Evolutionary conservation across 2,888 invertebrate species (phyloP), one percentile per base, ranked within the genome.

Genomic region (Apantesis nais): DNA sequence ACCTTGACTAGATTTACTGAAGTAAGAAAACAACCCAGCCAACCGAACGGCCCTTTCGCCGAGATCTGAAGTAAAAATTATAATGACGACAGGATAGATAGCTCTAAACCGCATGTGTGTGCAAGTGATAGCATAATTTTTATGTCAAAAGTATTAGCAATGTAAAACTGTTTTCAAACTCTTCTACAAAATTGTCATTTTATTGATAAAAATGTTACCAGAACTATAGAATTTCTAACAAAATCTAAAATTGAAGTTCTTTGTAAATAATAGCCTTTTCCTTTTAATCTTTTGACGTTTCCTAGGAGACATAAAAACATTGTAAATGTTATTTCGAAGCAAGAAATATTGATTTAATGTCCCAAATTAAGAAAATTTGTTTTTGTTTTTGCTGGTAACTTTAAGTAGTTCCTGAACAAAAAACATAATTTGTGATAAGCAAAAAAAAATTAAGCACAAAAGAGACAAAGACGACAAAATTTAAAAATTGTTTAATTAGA

Each of bases 31-130:
- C 70, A 74, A 71, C 72, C 48, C 78, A 60, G 52, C 66, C 71
- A 70, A 73, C 74, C 70, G 66, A 74, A 55, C 78, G 78, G 71
- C 68, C 68, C 68, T 73, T 81, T 75, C 73, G 71, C 63, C 62
- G 71, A 69, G 74, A 66, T 44, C n/a, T 58, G 22, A 60, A 44
- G 63, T 55, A 62, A 69, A 61, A 68, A 65, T 63, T 67, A 22
- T 60, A 71, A 52, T 81, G 81, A 81, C 83, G 81, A 65, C 81
- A 81, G 77, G 79, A 82, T 71, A 70, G 70, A 61, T 25, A 31
- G n/a, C 0, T 22, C 16, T 25, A 62, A 58, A 62, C 48, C 25
- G 5, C 2, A 12, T 39, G 29, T 12, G 75, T 37, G 67, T 31
- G 62, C 75, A 62, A 25, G 73, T 75, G 73, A 77, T 37, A 68